Evolutionary conservation across 2,113 vertebrate species (phyloP), one percentile per base, ranked within the genome.

Genomic region (Colaptes auratus): DNA sequence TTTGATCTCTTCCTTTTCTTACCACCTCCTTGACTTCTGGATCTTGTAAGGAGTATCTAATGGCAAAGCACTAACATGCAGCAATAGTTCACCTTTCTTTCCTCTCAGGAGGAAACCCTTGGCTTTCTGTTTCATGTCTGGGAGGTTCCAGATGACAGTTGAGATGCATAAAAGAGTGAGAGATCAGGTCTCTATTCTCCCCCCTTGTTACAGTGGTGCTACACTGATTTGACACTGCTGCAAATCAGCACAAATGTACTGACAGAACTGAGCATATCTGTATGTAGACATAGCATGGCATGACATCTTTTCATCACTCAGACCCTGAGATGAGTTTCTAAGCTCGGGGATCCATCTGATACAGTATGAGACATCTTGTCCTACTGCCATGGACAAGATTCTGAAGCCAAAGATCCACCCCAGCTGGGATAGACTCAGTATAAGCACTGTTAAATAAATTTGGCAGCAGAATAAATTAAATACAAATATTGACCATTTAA

Each of bases 1-100:
- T 36, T 80, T 82, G 58, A 82, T 83, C 31, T 90, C 36, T 79
- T 59, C 42, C 16, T 78, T 91, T 42, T 82, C 70, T 86, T 46
- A 63, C 56, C 69, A 83, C 53, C 30, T 42, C 7, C 5, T 20
- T 15, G 48, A 3, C 23, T 85, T 36, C 17, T 61, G 87, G 33
- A 50, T 30, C 3, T 61, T 27, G 31, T 71, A 35, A 89, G 74
- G 24, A 79, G 24, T 63, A 11, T 63, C 33, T 87, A 13, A 48
- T 7, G 59, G 28, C 71, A 87, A 31, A 72, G 60, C 36, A 0
- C 2, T 67, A 9, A 46, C 48, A 7, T 63, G 59, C 87, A 77
- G 27, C 31, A 74, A 58, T 35, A 65, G 66, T 75, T 86, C 28
- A 60, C 33, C 31, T 75, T 91, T 71, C 69, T 44, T 89, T n/a